Base-by-base conservation (phyloP, 2,797 vertebrate species). In the Phataginus tricuspis region DNA sequence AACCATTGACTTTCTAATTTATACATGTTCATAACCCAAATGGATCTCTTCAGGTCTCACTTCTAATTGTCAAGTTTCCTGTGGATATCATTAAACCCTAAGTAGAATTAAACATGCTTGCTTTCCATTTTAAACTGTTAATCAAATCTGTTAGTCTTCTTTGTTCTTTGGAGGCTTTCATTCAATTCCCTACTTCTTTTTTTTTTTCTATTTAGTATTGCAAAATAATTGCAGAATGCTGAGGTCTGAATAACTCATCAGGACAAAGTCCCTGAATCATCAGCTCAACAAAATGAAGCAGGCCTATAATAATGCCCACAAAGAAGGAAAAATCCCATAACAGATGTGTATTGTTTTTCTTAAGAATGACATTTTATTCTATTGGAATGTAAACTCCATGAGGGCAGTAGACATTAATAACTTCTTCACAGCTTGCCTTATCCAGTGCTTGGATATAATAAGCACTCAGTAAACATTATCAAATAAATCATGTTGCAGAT, bases 1-100 rank as follows among this genome's bases (percentile, higher is more conserved):
- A 68, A 31, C 68, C n/a, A 42, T 57, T 66, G 34, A 95, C 82
- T 86, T 79, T 94, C 66, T 97, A 86, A 94, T 82, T 82, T 92
- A 72, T 86, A 66, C 2, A 78, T 88, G 87, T 96, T 69, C 63
- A 63, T 90, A 88, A 74, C 51, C 11, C 34, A 85, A 34, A 2
- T 90, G 29, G 23, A 91, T 72, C 42, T 84, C 53, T 91, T 57
- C 57, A 18, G 5, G 31, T 97, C 9, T 94, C 25, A 31, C 31
- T 51, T 96, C 63, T 63, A 89, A 90, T 77, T 34, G 7, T 79
- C 39, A 94, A 21, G 19, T 3, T 75, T 83, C 29, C n/a, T 63
- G 10, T 61, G 27, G 25, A 75, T 29, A 90, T 94, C 42, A 91
- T 91, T 90, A 91, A 93, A 86, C 21, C 18, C 53, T 69, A 64